Evolutionary conservation across 2,113 vertebrate genomes (phyloP).

Genomic region (Galbula dea): DNA sequence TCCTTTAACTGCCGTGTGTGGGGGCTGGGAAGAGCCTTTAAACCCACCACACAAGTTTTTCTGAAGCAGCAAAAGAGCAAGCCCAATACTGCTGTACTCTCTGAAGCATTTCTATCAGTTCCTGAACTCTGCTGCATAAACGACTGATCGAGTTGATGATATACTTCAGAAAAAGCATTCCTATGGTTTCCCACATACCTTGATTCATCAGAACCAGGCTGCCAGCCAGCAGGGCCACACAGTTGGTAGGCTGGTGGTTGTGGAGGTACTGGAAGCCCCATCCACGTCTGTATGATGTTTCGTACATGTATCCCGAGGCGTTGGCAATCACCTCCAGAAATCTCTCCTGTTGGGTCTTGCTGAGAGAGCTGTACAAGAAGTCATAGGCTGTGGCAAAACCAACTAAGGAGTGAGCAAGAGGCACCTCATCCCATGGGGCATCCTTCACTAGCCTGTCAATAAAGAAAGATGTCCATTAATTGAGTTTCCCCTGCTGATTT

Average conservation of each 20-base stretch:
- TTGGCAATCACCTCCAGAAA: slow-evolving; percentile 97
- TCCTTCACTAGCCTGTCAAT: slow-evolving; percentile 92
- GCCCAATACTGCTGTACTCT: background rate
- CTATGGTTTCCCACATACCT: slow-evolving; percentile 75
- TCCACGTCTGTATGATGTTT: slow-evolving; percentile 90
- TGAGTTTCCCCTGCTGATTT: background rate
- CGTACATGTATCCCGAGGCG: slow-evolving; percentile 91
- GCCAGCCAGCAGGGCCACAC: slow-evolving; percentile 93
- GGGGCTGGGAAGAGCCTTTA: too few relatives aligned
- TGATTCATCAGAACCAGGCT: slow-evolving; percentile 95
- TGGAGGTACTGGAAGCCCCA: slow-evolving; percentile 99
- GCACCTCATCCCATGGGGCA: slow-evolving; percentile 97
- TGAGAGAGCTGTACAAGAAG: slow-evolving; percentile 91
- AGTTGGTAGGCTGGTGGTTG: slow-evolving; percentile 99
- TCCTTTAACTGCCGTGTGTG: too few relatives aligned
- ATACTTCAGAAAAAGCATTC: background rate
- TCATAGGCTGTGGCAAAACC: slow-evolving; percentile 97
- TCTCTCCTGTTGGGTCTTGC: slow-evolving; percentile 87
- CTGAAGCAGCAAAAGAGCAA: background rate
- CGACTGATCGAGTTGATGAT: background rate
- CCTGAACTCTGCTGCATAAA: background rate
- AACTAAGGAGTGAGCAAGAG: slow-evolving; percentile 93
- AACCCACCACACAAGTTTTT: too few relatives aligned
- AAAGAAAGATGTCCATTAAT: slow-evolving; percentile 12
- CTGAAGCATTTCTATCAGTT: background rate